phyloP scores from a whole-genome alignment of 64 coral and sea anemone species.

The Montipora foliosa region DNA sequence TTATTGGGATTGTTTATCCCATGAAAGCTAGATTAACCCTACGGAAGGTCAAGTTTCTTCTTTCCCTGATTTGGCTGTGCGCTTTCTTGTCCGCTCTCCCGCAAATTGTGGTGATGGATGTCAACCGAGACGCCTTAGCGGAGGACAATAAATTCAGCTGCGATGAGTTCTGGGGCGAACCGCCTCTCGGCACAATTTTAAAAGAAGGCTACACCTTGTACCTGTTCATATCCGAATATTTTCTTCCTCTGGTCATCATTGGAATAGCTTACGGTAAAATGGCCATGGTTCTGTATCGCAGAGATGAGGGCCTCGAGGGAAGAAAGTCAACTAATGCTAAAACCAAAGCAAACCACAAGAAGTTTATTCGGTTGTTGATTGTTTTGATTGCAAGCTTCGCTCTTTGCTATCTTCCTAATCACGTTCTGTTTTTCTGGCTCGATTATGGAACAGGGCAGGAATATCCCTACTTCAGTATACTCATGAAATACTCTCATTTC shows the following conservation, averaged over 20 bases:
- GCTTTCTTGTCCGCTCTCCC: constrained; percentile 82
- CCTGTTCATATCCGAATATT: constrained; percentile 79
- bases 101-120: constrained; percentile 63
- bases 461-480: constrained; percentile 83
- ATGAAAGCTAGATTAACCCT: constrained; percentile 90
- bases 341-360: constrained; percentile 82
- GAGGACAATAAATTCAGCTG: constrained; percentile 86
- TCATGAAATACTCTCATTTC: constrained; percentile 95
- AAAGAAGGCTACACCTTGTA: constrained; percentile 84
- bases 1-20: constrained; percentile 92
- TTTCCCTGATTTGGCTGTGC: constrained; percentile 81
- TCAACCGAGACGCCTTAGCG: constrained; percentile 9
- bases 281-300: constrained; percentile 71
- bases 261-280: constrained; percentile 84
- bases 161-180: constrained; percentile 74
- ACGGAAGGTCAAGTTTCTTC: constrained; percentile 83
- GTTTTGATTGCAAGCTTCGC: constrained; percentile 84
- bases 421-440: constrained; percentile 95
- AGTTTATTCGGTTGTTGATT: constrained; percentile 84
- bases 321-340: constrained; percentile 44
- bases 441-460: constrained; percentile 75
- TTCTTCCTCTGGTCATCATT: constrained; percentile 78
- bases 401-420: constrained; percentile 86
- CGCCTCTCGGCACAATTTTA: background rate
- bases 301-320: constrained; percentile 80